phyloP scores from a whole-genome alignment of 1,140 invertebrate genomes.

The Drosophila murphyi region DNA sequence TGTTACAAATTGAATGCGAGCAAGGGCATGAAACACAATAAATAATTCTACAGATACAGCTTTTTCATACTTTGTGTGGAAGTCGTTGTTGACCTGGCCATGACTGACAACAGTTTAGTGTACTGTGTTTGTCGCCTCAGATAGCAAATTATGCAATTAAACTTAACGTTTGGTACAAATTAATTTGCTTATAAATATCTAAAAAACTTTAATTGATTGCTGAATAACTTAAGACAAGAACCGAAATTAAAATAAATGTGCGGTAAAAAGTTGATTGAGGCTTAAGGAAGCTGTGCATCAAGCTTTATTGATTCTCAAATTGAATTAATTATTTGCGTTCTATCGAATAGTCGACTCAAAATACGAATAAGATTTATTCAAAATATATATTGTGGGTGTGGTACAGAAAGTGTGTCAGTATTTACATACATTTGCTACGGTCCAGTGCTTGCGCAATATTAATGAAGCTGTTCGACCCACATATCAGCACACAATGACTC shows the following conservation, averaged over 20 bases:
- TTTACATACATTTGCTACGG: constrained; percentile 40
- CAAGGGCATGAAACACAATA: not conserved
- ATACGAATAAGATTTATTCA: constrained; percentile 3
- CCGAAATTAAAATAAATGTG: constrained; percentile 3
- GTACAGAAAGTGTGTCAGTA: constrained; percentile 36
- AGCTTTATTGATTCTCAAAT: constrained; percentile 28
- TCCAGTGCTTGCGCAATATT: constrained; percentile 35
- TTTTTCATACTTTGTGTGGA: not conserved
- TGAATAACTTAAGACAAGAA: constrained; percentile 31
- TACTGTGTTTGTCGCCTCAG: not conserved
- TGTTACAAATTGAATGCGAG: not conserved
- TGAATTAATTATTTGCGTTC: constrained; percentile 53
- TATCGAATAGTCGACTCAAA: constrained; percentile 15
- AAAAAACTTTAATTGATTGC: constrained; percentile 27
- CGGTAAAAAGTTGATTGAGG: constrained; percentile 26
- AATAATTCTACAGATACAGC: not conserved
- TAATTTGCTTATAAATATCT: not conserved
- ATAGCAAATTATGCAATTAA: not conserved
- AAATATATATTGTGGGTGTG: not conserved
- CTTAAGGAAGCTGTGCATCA: constrained; percentile 30
- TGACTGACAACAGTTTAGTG: not conserved
- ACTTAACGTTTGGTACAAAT: not conserved
- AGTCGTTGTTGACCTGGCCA: not conserved
- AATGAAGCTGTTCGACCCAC: constrained; percentile 52
- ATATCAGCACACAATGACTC: constrained; percentile 21